These are phyloP conservation scores for Perizoma flavofasciatum DNA, from an alignment of 2,888 invertebrate species.

Conservation along the genomic window DNA sequence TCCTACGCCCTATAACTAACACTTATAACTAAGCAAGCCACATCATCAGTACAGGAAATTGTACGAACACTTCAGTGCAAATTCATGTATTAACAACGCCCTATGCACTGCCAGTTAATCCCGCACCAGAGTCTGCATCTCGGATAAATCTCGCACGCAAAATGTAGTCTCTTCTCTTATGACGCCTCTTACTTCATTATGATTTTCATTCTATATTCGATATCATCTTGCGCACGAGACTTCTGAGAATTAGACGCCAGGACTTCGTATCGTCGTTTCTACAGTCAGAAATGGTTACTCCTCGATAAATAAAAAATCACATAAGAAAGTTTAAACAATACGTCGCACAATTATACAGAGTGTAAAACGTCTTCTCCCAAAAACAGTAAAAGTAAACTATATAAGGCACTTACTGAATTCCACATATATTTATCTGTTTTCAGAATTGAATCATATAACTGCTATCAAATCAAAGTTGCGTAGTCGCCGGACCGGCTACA, in stretches of 20 bases:
- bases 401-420: constrained; percentile 6
- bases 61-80: constrained; percentile 1
- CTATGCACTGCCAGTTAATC: constrained; percentile 2
- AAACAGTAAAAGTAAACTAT: constrained; percentile 9
- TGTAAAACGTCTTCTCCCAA: constrained; percentile 2
- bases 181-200: too few species aligned
- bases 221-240: too few species aligned
- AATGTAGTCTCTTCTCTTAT: too few species aligned
- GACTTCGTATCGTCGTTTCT: too few species aligned
- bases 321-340: too few species aligned
- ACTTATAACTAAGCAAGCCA: constrained; percentile 8
- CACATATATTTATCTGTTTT: constrained; percentile 1
- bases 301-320: too few species aligned
- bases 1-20: constrained; percentile 14
- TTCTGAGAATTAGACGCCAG: too few species aligned
- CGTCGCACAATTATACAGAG: not conserved
- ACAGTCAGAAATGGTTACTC: too few species aligned
- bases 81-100: constrained; percentile 8
- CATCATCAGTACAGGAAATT: constrained; percentile 6
- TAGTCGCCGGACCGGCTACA: not conserved
- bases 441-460: constrained; percentile 1
- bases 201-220: too few species aligned
- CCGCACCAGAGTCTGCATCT: not conserved
- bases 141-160: too few species aligned
- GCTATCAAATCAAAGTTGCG: not conserved